A percentile compares a stretch with the other conserved stretches of the same genome.
Evolutionary conservation across 2,113 vertebrate genomes (phyloP).

Genomic region (Panthera uncia): DNA sequence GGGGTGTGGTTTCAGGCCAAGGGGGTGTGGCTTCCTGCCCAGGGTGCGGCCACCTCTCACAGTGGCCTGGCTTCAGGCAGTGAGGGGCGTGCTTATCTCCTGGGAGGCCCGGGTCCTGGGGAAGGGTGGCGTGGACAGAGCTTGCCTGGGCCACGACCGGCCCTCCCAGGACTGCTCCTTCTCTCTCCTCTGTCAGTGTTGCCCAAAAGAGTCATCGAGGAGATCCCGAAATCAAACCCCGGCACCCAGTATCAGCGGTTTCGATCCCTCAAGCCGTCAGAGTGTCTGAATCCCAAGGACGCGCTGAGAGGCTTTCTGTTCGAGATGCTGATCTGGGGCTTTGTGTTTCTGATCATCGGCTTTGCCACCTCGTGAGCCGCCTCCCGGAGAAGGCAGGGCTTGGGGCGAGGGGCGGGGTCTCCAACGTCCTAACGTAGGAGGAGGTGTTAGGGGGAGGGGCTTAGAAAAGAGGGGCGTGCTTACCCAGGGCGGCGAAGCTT

Average conservation of each 20-base stretch:
- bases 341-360: not conserved
- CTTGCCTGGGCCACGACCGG: not conserved
- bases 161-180: not conserved
- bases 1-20: not conserved
- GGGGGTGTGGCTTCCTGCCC: not conserved
- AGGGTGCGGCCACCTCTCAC: not conserved
- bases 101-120: not conserved
- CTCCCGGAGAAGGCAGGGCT: not conserved
- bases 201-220: not conserved
- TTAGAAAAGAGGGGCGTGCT: not conserved
- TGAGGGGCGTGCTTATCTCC: no score
- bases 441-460: not conserved
- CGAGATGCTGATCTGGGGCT: not conserved
- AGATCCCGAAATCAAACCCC: not conserved
- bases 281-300: not conserved
- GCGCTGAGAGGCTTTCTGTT: not conserved
- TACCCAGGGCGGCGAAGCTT: not conserved
- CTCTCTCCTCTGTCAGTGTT: slow-evolving; percentile 52
- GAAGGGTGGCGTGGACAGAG: fast-evolving
- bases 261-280: not conserved
- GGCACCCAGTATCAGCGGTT: fast-evolving
- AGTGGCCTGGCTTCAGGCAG: not conserved
- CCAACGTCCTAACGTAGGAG: not conserved
- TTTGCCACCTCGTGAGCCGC: slow-evolving; percentile 13
- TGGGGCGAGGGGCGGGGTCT: not conserved